A percentile compares a stretch with the other conserved stretches of the same genome.
These are phyloP conservation scores for Tautogolabrus adspersus DNA, from an alignment of 2,113 vertebrate species.

Conservation along the genomic window DNA sequence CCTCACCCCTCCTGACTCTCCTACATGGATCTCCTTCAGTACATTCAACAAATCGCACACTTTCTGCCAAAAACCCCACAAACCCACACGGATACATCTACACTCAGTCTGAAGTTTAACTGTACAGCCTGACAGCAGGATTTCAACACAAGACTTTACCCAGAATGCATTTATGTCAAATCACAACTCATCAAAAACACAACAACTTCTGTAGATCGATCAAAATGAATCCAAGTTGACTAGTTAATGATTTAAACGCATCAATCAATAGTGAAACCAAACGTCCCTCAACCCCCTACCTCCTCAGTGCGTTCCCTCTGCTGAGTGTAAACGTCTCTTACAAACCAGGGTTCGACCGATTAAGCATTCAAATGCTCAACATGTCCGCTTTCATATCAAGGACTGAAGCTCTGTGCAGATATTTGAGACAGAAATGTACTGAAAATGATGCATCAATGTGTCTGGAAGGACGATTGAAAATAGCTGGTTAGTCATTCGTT, in stretches of 20 bases:
- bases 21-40: conserved; percentile 21
- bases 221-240: not conserved
- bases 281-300: conserved; percentile 35
- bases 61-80: conserved; percentile 9
- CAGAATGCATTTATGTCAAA: no score
- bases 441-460: no score
- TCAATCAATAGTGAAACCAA: conserved; percentile 44
- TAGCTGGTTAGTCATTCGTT: no score
- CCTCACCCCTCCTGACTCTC: not conserved
- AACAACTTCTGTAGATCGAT: not conserved
- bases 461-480: no score
- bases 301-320: conserved; percentile 1
- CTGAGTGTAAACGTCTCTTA: no score
- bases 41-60: conserved; percentile 22
- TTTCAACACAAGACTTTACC: conserved; percentile 30
- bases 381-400: no score
- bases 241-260: not conserved
- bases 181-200: not conserved
- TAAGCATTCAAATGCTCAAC: no score
- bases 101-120: conserved; percentile 11
- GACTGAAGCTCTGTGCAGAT: no score
- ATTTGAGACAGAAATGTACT: no score
- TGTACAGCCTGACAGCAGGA: conserved; percentile 20
- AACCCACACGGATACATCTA: not conserved
- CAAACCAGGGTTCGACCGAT: no score